Base-by-base conservation (phyloP, 2,888 invertebrate genomes). In the Oscheius myriophilus region DNA sequence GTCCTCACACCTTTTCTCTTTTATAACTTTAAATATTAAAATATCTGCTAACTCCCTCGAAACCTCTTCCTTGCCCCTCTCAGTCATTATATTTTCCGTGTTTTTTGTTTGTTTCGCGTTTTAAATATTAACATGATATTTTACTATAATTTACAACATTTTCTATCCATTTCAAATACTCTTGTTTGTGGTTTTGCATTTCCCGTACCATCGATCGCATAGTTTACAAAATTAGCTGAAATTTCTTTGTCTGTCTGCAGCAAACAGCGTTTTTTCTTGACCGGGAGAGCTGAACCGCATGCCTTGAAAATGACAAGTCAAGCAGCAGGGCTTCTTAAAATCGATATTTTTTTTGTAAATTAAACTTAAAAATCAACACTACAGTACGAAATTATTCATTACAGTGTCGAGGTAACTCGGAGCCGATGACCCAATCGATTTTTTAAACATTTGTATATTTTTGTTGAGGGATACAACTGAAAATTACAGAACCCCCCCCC, bases 1-100 rank as follows among this genome's bases (percentile, higher is more conserved):
- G 85, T 85, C 11, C 52, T 43, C 23, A 43, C 46, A 11, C 16
- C 11, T 3, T 25, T n/a, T 25, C n/a, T 33, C 16, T 53, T 25
- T 33, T 12, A 14, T 25, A 25, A 12, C n/a, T 53, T 25, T 33
- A 3, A 25, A 16, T 25, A 16, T n/a, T 3, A n/a, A n/a, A n/a
- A n/a, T n/a, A n/a, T 43, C 43, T 43, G 43, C 11, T 14, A 43
- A 43, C 43, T 43, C 11, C 43, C 9, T 43, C n/a, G n/a, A n/a
- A 33, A 53, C 26, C 7, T 25, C 39, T 63, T 33, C 43, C n/a
- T 51, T 49, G 11, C n/a, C n/a, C 12, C 26, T 18, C 25, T 42
- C 41, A 45, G 46, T 21, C n/a, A 46, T n/a, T 26, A 21, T n/a
- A 21, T n/a, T 43, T 39, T 6, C 18, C 25, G 9, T 58, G 42